A percentile compares a stretch with the other conserved stretches of the same genome.
phyloP scores from a whole-genome alignment of 53 echinoderm and acorn worm species.

The Arbacia lixula region DNA sequence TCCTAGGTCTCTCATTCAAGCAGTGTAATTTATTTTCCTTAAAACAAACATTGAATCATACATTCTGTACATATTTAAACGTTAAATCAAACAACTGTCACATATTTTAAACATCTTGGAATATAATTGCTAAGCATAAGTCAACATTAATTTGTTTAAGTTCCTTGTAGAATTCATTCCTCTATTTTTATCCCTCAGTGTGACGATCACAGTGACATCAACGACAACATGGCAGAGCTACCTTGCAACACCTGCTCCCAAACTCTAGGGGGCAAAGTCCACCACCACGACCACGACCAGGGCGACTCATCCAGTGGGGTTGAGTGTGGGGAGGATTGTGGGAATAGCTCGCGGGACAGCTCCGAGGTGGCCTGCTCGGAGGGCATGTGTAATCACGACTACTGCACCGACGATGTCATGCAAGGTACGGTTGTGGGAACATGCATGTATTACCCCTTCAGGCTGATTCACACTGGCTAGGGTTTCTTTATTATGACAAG shows the following conservation, averaged over 20 bases:
- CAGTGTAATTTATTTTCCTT: no score
- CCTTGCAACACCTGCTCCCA: slow-evolving; percentile 64
- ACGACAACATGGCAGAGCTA: slow-evolving; percentile 57
- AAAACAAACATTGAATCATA: no score
- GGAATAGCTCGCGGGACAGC: slow-evolving; percentile 76
- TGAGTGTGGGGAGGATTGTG: slow-evolving; percentile 82
- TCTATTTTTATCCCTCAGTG: not conserved
- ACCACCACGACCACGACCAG: slow-evolving; percentile 26
- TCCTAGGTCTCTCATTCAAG: no score
- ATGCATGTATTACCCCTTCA: no score
- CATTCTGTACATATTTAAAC: no score
- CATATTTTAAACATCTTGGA: no score
- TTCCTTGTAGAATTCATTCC: not conserved
- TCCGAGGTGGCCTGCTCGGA: slow-evolving; percentile 88
- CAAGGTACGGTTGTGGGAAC: no score
- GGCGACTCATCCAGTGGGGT: slow-evolving; percentile 83
- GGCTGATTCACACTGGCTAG: no score
- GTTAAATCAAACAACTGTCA: no score
- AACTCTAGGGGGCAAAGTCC: not conserved
- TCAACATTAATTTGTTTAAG: no score
- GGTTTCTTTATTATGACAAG: no score
- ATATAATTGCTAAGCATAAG: no score
- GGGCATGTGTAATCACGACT: slow-evolving; percentile 85
- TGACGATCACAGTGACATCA: slow-evolving; percentile 57
- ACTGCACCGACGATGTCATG: slow-evolving; percentile 19